phyloP scores from a whole-genome alignment of 2,113 vertebrate species.

The Sander vitreus region DNA sequence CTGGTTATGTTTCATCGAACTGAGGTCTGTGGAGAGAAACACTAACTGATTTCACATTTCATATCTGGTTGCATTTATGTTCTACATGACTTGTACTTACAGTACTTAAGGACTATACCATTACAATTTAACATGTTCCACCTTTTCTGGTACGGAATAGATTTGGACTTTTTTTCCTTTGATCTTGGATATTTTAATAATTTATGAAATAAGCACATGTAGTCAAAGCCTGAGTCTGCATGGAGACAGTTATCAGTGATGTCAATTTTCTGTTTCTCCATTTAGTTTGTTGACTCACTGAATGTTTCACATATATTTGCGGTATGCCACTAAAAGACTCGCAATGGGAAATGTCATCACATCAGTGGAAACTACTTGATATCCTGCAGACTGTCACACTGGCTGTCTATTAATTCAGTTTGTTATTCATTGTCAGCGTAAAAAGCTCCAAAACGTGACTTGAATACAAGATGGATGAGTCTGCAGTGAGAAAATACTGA shows the following conservation, averaged over 20 bases:
- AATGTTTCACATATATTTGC: constrained; percentile 34
- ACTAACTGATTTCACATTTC: constrained; percentile 9
- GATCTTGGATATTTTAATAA: constrained; percentile 20
- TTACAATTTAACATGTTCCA: constrained; percentile 28
- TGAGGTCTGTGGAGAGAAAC: constrained; percentile 34
- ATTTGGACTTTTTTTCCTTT: constrained; percentile 32
- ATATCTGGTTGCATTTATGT: neutral
- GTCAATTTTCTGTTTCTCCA: constrained; percentile 13
- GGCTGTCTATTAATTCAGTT: neutral
- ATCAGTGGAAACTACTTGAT: constrained; percentile 9
- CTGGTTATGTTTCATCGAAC: constrained; percentile 37
- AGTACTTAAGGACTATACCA: constrained; percentile 32
- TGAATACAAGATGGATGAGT: neutral
- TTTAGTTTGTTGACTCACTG: constrained; percentile 27
- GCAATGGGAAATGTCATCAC: constrained; percentile 11
- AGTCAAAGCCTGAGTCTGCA: constrained; percentile 1
- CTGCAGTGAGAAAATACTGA: neutral
- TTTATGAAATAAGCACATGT: neutral
- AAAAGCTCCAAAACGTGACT: neutral
- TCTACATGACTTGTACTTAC: constrained; percentile 38
- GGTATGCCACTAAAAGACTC: neutral
- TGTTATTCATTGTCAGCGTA: neutral
- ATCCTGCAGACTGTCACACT: constrained; percentile 6
- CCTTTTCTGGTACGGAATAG: constrained; percentile 5
- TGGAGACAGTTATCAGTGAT: neutral